Conservation (phyloP, 1,140 invertebrate genomes). For the Solen grandis region DNA sequence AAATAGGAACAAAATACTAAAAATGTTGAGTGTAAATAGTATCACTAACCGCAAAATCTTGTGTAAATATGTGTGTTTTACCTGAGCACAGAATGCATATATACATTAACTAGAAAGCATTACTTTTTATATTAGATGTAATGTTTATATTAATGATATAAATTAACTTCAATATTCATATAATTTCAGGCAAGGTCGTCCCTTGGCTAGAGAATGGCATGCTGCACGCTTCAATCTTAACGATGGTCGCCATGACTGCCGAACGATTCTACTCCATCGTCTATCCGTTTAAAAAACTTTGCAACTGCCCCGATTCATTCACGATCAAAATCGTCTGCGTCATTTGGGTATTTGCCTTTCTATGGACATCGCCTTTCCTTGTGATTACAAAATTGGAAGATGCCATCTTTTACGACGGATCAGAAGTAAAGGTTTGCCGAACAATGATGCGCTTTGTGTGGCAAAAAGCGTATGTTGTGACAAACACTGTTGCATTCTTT, state of each 20-base stretch:
- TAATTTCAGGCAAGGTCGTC: conserved; percentile 61
- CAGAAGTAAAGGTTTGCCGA: conserved; percentile 47
- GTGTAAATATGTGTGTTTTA: too few relatives aligned
- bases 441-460: conserved; percentile 11
- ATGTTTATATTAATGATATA: too few relatives aligned
- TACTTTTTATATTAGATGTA: too few relatives aligned
- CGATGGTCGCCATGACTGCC: conserved; percentile 64
- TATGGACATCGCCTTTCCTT: conserved; percentile 56
- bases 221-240: conserved; percentile 62
- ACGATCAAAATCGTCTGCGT: conserved; percentile 35
- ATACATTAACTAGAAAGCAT: too few relatives aligned
- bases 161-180: too few relatives aligned
- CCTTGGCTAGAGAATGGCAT: conserved; percentile 64
- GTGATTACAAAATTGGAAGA: conserved; percentile 47
- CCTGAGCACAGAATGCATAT: background rate
- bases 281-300: conserved; percentile 55
- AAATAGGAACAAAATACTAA: too few relatives aligned
- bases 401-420: conserved; percentile 55
- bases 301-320: background rate
- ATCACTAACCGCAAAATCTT: too few relatives aligned
- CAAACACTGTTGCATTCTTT: conserved; percentile 49
- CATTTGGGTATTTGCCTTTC: conserved; percentile 55
- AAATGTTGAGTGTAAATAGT: too few relatives aligned
- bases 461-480: conserved; percentile 50
- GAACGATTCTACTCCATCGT: conserved; percentile 70